Percentiles rank a stretch among this genome's conserved stretches.
These are phyloP conservation scores for Hoplodrina blanda DNA, from an alignment of 2,888 invertebrate genomes.

Conservation along the genomic window DNA sequence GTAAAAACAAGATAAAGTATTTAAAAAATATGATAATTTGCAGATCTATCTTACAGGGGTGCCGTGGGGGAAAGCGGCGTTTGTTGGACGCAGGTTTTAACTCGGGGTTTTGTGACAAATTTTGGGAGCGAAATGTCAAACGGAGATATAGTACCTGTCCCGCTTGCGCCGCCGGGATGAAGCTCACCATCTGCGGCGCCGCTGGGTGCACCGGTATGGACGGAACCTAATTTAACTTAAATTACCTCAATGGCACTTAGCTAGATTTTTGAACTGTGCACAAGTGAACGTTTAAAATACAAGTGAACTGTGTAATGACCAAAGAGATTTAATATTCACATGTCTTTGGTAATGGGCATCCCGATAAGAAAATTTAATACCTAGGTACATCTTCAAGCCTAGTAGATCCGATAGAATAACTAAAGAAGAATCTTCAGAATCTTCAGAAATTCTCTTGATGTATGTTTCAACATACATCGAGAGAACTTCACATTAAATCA, in stretches of 20 bases:
- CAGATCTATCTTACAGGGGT: slow-evolving; percentile 44
- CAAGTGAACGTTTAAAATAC: too few relatives aligned
- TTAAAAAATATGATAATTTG: slow-evolving; percentile 61
- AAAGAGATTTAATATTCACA: too few relatives aligned
- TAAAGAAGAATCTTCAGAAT: too few relatives aligned
- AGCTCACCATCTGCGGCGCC: slow-evolving; percentile 90
- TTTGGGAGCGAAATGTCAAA: slow-evolving; percentile 15
- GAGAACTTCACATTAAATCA: too few relatives aligned
- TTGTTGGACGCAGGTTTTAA: slow-evolving; percentile 23
- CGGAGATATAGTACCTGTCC: slow-evolving; percentile 75
- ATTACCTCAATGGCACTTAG: not conserved
- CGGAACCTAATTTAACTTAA: too few relatives aligned
- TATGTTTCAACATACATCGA: too few relatives aligned
- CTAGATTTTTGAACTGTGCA: not conserved
- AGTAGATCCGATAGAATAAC: too few relatives aligned
- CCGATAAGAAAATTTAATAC: not conserved
- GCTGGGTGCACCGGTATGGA: slow-evolving; percentile 86
- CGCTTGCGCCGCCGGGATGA: slow-evolving; percentile 82
- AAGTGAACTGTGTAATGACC: too few relatives aligned
- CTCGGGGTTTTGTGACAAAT: slow-evolving; percentile 7
- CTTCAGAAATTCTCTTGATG: too few relatives aligned
- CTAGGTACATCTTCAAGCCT: too few relatives aligned
- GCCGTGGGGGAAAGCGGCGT: slow-evolving; percentile 36
- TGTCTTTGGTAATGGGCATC: not conserved
- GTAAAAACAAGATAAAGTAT: slow-evolving; percentile 30